phyloP scores from a whole-genome alignment of 2,113 vertebrate species.

The cat (Felis catus) region DNA sequence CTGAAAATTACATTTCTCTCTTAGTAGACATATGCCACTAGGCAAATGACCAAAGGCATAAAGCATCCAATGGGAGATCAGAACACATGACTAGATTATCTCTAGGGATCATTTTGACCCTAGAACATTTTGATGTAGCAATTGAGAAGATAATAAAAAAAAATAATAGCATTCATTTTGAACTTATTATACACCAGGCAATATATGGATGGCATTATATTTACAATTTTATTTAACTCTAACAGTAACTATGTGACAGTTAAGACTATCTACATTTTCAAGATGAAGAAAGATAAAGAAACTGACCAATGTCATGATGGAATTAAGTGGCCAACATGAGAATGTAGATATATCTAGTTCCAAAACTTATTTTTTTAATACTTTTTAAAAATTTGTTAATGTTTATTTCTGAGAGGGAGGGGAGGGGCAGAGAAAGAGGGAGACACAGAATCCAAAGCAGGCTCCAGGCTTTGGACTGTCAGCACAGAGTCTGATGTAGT shows the following conservation, averaged over 20 bases:
- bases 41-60: conserved; percentile 1
- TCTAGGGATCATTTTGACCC: background rate
- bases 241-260: background rate
- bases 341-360: background rate
- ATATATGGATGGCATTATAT: background rate
- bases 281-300: background rate
- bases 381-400: too few species aligned
- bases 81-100: background rate
- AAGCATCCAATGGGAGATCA: background rate
- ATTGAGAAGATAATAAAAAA: background rate
- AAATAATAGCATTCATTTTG: background rate
- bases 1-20: background rate
- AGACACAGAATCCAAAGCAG: too few species aligned
- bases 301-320: background rate
- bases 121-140: background rate
- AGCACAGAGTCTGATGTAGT: too few species aligned
- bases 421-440: too few species aligned
- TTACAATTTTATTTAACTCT: background rate
- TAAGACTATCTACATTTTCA: background rate
- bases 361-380: background rate
- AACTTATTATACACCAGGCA: background rate
- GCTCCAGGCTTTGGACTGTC: too few species aligned
- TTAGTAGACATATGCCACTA: background rate
- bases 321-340: background rate
- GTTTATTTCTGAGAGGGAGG: too few species aligned